Conservation (phyloP, 2,797 vertebrate species). For the Sciurus vulgaris region DNA sequence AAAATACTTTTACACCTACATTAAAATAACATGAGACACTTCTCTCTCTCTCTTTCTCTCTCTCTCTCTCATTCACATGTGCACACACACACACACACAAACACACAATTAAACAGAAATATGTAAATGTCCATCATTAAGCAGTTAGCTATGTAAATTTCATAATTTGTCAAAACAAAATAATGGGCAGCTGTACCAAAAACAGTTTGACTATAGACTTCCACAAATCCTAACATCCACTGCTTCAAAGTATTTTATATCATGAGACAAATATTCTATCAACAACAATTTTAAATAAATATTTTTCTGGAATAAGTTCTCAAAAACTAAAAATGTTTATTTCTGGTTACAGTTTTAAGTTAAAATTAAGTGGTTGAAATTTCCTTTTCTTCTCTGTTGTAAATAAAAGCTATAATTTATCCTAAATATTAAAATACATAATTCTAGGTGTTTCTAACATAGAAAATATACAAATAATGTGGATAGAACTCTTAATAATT, state of each 20-base stretch:
- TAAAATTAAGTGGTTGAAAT: background rate
- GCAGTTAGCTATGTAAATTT: background rate
- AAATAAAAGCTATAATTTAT: background rate
- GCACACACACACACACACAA: background rate
- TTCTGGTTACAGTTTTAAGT: background rate
- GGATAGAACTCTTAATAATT: background rate
- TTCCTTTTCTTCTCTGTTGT: background rate
- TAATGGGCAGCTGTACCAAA: background rate
- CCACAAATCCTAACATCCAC: background rate
- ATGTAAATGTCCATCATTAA: background rate
- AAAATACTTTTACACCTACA: background rate
- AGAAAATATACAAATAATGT: background rate
- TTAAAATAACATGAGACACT: background rate
- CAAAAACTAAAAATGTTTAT: background rate
- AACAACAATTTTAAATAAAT: background rate
- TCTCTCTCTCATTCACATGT: background rate
- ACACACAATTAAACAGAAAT: background rate
- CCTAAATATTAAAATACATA: background rate
- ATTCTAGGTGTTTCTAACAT: background rate
- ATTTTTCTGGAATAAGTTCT: background rate
- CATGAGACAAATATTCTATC: background rate
- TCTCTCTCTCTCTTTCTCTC: background rate
- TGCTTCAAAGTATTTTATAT: background rate
- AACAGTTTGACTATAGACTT: background rate
- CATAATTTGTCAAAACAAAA: background rate